Conservation (phyloP, 2,888 invertebrate genomes). For the Eristalis pertinax region DNA sequence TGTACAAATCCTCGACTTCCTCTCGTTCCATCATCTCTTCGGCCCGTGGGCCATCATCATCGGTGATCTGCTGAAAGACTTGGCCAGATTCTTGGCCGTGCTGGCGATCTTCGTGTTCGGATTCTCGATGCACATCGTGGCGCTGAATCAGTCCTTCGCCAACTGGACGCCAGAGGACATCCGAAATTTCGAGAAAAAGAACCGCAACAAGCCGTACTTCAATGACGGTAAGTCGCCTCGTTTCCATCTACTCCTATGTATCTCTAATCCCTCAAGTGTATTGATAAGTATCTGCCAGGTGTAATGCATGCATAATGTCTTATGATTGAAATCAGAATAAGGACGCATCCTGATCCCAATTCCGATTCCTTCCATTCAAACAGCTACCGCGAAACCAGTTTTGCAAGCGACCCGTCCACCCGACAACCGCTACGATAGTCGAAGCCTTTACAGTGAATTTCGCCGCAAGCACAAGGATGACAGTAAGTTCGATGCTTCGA, state of each 20-base stretch:
- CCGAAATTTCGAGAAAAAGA: conserved; percentile 83
- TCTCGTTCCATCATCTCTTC: conserved; percentile 99
- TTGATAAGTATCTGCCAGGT: conserved; percentile 80
- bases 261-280: conserved; percentile 73
- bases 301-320: conserved; percentile 64
- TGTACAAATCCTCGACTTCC: conserved; percentile 97
- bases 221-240: conserved; percentile 87
- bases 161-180: conserved; percentile 86
- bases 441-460: conserved; percentile 81
- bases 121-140: conserved; percentile 98
- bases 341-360: conserved; percentile 47
- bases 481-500: conserved; percentile 83
- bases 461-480: conserved; percentile 86
- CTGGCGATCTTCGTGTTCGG: conserved; percentile 99
- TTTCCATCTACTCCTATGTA: conserved; percentile 64
- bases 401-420: conserved; percentile 77
- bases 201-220: conserved; percentile 84
- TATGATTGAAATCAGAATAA: conserved; percentile 16
- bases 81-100: conserved; percentile 98
- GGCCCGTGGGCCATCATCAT: conserved; percentile 99
- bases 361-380: conserved; percentile 63
- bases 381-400: conserved; percentile 67
- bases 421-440: conserved; percentile 79
- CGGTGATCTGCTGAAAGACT: conserved; percentile 95
- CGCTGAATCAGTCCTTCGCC: conserved; percentile 96